phyloP scores from a whole-genome alignment of 37 sponge, comb jelly and placozoan genomes.

The Chondrilla cf. caribensis region DNA sequence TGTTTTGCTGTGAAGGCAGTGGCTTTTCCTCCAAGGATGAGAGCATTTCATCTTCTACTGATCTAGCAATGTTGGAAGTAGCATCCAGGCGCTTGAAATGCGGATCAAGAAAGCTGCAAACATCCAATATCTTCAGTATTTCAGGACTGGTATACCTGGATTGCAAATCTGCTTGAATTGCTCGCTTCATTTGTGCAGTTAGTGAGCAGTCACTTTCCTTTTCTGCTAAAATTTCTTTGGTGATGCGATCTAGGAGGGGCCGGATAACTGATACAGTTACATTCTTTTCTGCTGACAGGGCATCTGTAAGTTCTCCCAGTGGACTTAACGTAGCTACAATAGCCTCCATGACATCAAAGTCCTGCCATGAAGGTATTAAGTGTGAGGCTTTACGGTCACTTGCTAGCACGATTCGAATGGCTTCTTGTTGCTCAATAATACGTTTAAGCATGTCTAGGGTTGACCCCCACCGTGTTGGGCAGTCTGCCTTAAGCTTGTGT shows the following conservation, averaged over 20 bases:
- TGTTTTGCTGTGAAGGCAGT: not conserved
- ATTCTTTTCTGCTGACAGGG: slow-evolving; percentile 29
- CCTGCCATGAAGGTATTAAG: slow-evolving; percentile 33
- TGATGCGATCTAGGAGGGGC: slow-evolving; percentile 6
- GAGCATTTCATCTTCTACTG: not conserved
- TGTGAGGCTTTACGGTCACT: slow-evolving; percentile 40
- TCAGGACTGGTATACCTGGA: slow-evolving; percentile 8
- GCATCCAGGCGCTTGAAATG: not conserved
- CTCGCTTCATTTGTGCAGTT: slow-evolving; percentile 25
- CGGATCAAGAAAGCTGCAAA: not conserved
- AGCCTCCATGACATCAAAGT: slow-evolving; percentile 27
- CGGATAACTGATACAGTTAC: slow-evolving; percentile 26
- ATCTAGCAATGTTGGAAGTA: not conserved
- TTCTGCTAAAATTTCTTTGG: not conserved
- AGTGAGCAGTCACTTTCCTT: slow-evolving; percentile 4
- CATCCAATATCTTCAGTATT: not conserved
- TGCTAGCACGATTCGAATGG: slow-evolving; percentile 23
- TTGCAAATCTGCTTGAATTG: slow-evolving; percentile 22
- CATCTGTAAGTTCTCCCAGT: slow-evolving; percentile 17
- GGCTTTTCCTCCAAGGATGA: not conserved
- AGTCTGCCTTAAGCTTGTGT: slow-evolving; percentile 20
- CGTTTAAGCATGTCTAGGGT: slow-evolving; percentile 10
- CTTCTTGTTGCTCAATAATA: slow-evolving; percentile 6
- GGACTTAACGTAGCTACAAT: slow-evolving; percentile 1
- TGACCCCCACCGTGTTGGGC: slow-evolving; percentile 22